Conservation (phyloP, 2,888 invertebrate genomes). For the Acrobasis repandana region DNA sequence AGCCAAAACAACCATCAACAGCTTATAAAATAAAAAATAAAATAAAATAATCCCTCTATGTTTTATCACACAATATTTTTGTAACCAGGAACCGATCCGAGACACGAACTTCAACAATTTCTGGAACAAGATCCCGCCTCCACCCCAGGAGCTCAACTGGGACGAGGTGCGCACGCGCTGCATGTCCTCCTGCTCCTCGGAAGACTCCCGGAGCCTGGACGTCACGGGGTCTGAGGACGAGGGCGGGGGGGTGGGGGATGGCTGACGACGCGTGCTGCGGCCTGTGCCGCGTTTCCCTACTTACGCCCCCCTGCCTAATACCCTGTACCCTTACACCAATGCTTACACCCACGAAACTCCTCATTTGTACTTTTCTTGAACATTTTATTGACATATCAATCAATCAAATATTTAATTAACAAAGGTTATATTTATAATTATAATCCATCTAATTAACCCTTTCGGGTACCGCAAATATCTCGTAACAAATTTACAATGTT, state of each 20-base stretch:
- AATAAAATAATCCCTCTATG: too few relatives aligned
- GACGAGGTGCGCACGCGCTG: slow-evolving; percentile 60
- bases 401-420: background rate
- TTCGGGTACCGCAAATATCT: too few relatives aligned
- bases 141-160: slow-evolving; percentile 63
- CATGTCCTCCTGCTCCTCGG: slow-evolving; percentile 71
- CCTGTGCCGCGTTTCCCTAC: slow-evolving; percentile 79
- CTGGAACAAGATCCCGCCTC: slow-evolving; percentile 74
- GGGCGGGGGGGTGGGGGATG: slow-evolving; percentile 60
- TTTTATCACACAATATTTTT: slow-evolving; percentile 14
- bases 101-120: slow-evolving; percentile 74
- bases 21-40: too few relatives aligned
- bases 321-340: slow-evolving; percentile 55
- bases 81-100: slow-evolving; percentile 59
- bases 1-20: too few relatives aligned
- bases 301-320: slow-evolving; percentile 49
- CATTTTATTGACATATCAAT: background rate
- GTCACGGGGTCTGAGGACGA: slow-evolving; percentile 81
- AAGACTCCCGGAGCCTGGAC: slow-evolving; percentile 76
- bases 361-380: slow-evolving; percentile 66
- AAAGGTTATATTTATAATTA: too few relatives aligned
- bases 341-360: slow-evolving; percentile 59
- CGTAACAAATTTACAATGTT: too few relatives aligned
- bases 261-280: slow-evolving; percentile 78
- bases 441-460: too few relatives aligned